Evolutionary conservation across 2,888 invertebrate species (phyloP).

Genomic region (Augiades crinisus): DNA sequence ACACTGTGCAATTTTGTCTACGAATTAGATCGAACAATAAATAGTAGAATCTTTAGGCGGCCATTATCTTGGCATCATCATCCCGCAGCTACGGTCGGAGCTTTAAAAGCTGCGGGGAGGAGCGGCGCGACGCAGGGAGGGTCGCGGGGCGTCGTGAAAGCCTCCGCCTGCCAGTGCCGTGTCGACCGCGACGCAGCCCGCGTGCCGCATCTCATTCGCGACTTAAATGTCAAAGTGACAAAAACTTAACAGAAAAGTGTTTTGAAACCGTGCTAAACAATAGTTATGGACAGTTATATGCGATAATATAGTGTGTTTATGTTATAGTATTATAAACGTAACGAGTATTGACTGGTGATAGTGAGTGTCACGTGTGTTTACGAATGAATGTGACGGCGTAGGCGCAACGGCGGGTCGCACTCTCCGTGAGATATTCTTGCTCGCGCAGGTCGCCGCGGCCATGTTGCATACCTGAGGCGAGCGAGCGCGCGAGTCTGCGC

Average conservation of each 20-base stretch:
- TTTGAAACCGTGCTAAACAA: slow-evolving; percentile 41
- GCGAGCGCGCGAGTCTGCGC: slow-evolving; percentile 73
- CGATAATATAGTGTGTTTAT: slow-evolving; percentile 30
- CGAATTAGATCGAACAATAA: slow-evolving; percentile 77
- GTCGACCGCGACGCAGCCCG: slow-evolving; percentile 63
- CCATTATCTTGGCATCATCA: slow-evolving; percentile 78
- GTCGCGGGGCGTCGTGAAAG: slow-evolving; percentile 61
- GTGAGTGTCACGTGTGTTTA: slow-evolving; percentile 78
- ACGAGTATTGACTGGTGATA: slow-evolving; percentile 38
- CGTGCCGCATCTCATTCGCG: slow-evolving; percentile 52
- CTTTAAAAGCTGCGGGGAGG: slow-evolving; percentile 69
- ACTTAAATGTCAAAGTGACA: slow-evolving; percentile 49
- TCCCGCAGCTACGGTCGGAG: slow-evolving; percentile 70
- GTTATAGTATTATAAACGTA: slow-evolving; percentile 26
- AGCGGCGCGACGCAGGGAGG: slow-evolving; percentile 51
- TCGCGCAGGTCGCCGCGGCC: slow-evolving; percentile 78
- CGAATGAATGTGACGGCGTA: slow-evolving; percentile 77
- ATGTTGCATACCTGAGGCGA: slow-evolving; percentile 80
- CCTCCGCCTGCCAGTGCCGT: slow-evolving; percentile 76
- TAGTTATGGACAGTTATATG: slow-evolving; percentile 22
- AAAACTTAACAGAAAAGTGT: slow-evolving; percentile 66
- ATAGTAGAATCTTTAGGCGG: slow-evolving; percentile 74
- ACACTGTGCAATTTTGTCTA: too few relatives aligned
- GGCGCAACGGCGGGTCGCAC: slow-evolving; percentile 76
- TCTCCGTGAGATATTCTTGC: slow-evolving; percentile 79